Base-by-base conservation (phyloP, 2,797 vertebrate species). In the Diplodus sargus region DNA sequence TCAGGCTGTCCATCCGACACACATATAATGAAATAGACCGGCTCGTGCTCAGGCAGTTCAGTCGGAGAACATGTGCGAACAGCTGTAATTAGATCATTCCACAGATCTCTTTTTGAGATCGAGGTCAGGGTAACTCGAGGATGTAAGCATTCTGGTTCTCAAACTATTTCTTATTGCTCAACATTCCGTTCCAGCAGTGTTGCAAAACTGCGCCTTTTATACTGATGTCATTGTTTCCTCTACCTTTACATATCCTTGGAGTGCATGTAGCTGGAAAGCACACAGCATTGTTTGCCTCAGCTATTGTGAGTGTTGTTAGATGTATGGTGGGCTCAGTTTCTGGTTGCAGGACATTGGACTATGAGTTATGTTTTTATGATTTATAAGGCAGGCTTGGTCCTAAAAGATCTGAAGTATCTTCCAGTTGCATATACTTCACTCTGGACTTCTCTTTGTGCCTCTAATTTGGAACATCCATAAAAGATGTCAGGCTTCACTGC, bases 31-130 rank as follows among this genome's bases (percentile, higher is more conserved):
- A 59, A n/a, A 47, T 20, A 23, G 16, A 58, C 34, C 5, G 43
- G 39, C 49, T 77, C 51, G 7, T 7, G 28, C n/a, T 45, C 22
- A 53, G 14, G n/a, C 28, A 7, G 34, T 23, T 54, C 17, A 57
- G 51, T 1, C 20, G 16, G 14, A 53, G 18, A 56, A 62, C 30
- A 13, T 56, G 56, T 68, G 64, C 18, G 39, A 45, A 74, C 25
- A 43, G 65, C 66, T 34, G 20, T 20, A 5, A 62, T 42, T 42
- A 20, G 43, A 39, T 56, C 28, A 49, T 47, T 16, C 12, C 34
- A 58, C 71, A 25, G 23, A 53, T 58, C 18, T 43, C 16, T 67
- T 56, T 34, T 34, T 57, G 43, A 53, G 58, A 74, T 22, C 28
- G 48, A 61, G 15, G 60, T 42, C 39, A 9, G 9, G 22, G 23